Conservation (phyloP, 2,113 vertebrate species). For the Oreotrochilus melanogaster region DNA sequence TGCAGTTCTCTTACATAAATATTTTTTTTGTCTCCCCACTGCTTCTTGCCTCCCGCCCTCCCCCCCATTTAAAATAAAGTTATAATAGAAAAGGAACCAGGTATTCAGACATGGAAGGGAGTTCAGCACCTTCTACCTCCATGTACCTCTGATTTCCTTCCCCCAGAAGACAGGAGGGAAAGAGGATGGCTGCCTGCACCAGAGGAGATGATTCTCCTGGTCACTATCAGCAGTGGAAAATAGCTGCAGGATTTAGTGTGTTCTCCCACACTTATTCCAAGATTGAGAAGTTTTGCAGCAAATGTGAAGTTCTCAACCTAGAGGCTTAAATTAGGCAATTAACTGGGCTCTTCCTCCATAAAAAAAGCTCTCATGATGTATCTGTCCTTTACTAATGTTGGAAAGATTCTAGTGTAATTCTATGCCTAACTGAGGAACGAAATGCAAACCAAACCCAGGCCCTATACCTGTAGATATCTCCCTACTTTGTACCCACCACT, state of each 20-base stretch:
- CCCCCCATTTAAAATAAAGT: not conserved
- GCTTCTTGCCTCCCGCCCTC: not conserved
- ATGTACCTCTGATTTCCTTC: rapidly evolving
- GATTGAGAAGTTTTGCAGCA: not conserved
- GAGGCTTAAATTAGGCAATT: not conserved
- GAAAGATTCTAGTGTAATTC: not conserved
- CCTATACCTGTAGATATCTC: not conserved
- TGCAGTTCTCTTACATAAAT: slow-evolving; percentile 67
- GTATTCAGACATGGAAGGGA: not conserved
- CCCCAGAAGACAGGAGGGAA: not conserved
- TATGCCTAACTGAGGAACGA: not conserved
- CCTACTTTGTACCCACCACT: not conserved
- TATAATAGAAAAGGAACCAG: not conserved
- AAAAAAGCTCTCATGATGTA: not conserved
- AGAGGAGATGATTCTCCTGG: not conserved
- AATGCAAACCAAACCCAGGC: not conserved
- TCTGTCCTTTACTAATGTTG: not conserved
- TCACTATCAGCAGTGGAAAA: not conserved
- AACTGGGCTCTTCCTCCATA: not conserved
- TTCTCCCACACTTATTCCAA: not conserved
- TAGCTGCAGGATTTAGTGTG: not conserved
- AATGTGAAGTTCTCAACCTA: not conserved
- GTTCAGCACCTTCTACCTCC: not conserved
- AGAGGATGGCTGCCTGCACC: not conserved
- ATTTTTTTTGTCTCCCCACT: slow-evolving; percentile 64